Percentiles rank a stretch among this genome's conserved stretches.
These are phyloP conservation scores for Polymixis lichenea DNA, from an alignment of 2,888 invertebrate species.

Conservation along the genomic window DNA sequence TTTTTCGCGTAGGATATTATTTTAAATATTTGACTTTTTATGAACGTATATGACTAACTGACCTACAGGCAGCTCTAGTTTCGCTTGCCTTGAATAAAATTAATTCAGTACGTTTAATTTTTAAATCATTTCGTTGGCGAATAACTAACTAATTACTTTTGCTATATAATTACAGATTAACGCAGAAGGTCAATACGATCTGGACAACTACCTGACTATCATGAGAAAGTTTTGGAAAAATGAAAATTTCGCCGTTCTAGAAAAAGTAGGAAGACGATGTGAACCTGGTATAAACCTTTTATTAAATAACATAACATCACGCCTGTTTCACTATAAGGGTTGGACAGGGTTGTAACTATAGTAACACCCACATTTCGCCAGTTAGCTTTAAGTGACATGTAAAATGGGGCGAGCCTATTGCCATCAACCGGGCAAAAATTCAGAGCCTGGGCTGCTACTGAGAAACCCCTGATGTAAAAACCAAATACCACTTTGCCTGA, in stretches of 20 bases:
- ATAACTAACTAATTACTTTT: background rate
- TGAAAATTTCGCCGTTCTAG: background rate
- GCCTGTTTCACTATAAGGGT: background rate
- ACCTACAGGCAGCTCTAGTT: background rate
- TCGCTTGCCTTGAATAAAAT: background rate
- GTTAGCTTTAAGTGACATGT: too few species aligned
- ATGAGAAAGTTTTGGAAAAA: background rate
- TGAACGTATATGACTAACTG: too few species aligned
- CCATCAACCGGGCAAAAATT: too few species aligned
- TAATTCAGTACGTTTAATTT: too few species aligned
- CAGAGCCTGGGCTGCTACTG: background rate
- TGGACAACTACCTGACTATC: background rate
- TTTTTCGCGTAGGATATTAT: too few species aligned
- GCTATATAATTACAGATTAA: conserved; percentile 21
- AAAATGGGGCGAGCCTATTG: background rate
- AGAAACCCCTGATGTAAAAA: background rate
- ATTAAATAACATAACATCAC: background rate
- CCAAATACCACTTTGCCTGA: background rate
- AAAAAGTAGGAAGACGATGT: background rate
- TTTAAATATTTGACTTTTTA: too few species aligned
- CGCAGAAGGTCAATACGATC: conserved; percentile 18
- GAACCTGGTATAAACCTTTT: too few species aligned
- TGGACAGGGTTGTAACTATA: background rate
- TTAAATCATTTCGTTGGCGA: background rate
- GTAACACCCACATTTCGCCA: background rate